Conservation (phyloP, 2,888 invertebrate species). For the Andrena fulva region DNA sequence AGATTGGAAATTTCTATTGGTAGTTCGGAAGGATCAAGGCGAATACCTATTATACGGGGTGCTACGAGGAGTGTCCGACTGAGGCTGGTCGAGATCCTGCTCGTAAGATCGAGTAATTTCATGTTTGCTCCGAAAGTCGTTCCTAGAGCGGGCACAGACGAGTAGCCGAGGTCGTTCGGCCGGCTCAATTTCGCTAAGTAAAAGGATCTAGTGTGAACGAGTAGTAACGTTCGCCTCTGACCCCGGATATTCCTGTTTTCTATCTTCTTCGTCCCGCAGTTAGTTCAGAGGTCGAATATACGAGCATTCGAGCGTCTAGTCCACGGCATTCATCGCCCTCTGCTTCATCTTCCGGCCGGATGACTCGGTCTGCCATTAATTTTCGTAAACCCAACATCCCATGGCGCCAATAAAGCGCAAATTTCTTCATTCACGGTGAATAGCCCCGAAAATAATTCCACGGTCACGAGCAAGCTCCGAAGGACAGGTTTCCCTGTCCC, state of each 20-base stretch:
- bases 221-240: slow-evolving; percentile 51
- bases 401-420: slow-evolving; percentile 65
- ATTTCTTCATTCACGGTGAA: slow-evolving; percentile 68
- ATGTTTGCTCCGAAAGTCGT: neutral
- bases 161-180: slow-evolving; percentile 15
- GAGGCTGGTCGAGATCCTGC: neutral
- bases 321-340: slow-evolving; percentile 35
- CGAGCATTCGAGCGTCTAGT: slow-evolving; percentile 26
- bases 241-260: slow-evolving; percentile 28
- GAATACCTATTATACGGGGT: neutral
- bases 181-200: slow-evolving; percentile 68
- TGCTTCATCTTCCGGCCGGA: slow-evolving; percentile 44
- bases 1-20: neutral
- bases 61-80: neutral
- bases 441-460: slow-evolving; percentile 63
- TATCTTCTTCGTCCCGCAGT: slow-evolving; percentile 22
- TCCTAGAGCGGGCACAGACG: neutral
- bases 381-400: slow-evolving; percentile 42
- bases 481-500: neutral
- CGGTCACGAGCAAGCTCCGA: slow-evolving; percentile 8
- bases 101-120: slow-evolving; percentile 20
- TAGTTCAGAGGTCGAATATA: slow-evolving; percentile 47
- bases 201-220: slow-evolving; percentile 54
- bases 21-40: neutral
- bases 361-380: slow-evolving; percentile 53